A percentile compares a stretch with the other conserved stretches of the same genome.
Evolutionary conservation across 2,113 vertebrate species (phyloP).

Genomic region (Psammodynastes pulverulentus): DNA sequence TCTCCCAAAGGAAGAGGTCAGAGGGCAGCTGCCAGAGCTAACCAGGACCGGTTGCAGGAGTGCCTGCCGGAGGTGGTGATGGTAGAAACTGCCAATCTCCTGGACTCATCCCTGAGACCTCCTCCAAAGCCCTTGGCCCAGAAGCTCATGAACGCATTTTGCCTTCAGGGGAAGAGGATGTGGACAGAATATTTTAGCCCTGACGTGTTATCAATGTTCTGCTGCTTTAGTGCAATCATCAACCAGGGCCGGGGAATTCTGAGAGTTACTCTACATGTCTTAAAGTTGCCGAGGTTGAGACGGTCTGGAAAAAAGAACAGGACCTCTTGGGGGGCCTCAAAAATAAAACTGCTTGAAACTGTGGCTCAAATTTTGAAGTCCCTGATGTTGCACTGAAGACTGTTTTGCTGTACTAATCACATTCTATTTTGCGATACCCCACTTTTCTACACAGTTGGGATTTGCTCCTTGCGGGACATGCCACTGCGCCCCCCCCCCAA

Average conservation of each 20-base stretch:
- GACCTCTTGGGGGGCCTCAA: not conserved
- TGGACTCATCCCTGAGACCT: not conserved
- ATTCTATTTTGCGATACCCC: not conserved
- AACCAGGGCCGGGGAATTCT: not conserved
- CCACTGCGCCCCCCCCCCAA: not conserved
- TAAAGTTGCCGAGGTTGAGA: not conserved
- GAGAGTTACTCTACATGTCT: not conserved
- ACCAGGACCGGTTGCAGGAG: not conserved
- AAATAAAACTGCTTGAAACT: not conserved
- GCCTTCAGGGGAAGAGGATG: not conserved
- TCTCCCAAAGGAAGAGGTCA: not conserved
- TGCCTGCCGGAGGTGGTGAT: not conserved
- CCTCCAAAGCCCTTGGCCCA: not conserved
- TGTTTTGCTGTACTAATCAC: not conserved
- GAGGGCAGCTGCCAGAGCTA: not conserved
- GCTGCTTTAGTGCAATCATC: not conserved
- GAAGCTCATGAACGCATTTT: not conserved
- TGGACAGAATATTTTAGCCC: not conserved
- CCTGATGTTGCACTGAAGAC: not conserved
- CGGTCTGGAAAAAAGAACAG: not conserved
- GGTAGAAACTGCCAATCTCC: not conserved
- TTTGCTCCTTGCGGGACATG: not conserved
- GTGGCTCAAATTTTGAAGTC: not conserved
- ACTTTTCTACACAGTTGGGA: not conserved
- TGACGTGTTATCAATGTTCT: not conserved